phyloP scores from a whole-genome alignment of 2,113 vertebrate species.

The Mixornis gularis region DNA sequence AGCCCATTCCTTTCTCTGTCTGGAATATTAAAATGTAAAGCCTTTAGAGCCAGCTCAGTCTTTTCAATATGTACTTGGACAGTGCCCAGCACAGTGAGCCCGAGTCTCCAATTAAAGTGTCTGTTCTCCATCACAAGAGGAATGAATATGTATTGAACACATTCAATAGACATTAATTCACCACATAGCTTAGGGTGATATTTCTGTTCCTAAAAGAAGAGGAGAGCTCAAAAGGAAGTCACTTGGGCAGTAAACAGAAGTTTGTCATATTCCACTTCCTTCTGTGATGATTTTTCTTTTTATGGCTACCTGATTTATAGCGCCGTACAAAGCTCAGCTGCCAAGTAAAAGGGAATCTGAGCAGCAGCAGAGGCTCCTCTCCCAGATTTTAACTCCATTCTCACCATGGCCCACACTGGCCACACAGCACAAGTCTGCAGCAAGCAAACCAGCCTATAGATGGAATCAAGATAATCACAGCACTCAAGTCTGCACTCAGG shows the following conservation, averaged over 20 bases:
- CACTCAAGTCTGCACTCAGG: constrained; percentile 1
- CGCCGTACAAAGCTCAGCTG: background rate
- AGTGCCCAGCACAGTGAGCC: background rate
- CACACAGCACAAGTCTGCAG: background rate
- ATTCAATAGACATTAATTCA: background rate
- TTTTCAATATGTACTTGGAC: background rate
- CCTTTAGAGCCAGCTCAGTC: background rate
- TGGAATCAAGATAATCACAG: constrained; percentile 15
- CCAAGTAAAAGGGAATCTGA: background rate
- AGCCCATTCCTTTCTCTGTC: background rate
- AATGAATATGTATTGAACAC: background rate
- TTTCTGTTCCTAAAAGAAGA: background rate
- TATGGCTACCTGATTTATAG: constrained; percentile 23
- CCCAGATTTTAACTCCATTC: background rate
- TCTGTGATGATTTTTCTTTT: background rate
- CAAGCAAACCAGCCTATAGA: constrained; percentile 5
- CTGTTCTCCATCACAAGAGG: background rate
- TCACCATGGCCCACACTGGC: background rate
- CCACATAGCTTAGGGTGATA: background rate
- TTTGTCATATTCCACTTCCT: constrained; percentile 20
- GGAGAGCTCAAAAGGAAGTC: background rate
- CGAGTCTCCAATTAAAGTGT: background rate
- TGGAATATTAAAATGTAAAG: background rate
- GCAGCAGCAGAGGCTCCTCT: background rate
- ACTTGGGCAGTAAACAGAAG: background rate